These are phyloP conservation scores for Drosophila hydei DNA, from an alignment of 1,140 invertebrate genomes.

Conservation along the genomic window DNA sequence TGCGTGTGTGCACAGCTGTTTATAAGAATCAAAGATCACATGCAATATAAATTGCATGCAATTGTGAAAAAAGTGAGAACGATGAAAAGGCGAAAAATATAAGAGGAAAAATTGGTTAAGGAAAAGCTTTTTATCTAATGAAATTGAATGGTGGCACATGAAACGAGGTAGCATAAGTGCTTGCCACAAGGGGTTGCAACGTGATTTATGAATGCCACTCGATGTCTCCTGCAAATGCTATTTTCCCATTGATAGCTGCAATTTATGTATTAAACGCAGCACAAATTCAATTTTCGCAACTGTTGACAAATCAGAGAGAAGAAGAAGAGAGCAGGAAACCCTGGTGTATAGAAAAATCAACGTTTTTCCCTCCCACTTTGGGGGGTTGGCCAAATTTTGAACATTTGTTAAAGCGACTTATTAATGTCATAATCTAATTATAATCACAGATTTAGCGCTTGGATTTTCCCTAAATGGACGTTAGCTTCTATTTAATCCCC, in stretches of 20 bases:
- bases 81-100: conserved; percentile 46
- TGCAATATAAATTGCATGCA: conserved; percentile 29
- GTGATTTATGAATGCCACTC: conserved; percentile 68
- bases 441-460: conserved; percentile 53
- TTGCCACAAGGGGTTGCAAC: conserved; percentile 50
- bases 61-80: conserved; percentile 51
- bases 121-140: conserved; percentile 76
- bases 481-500: conserved; percentile 52
- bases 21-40: conserved; percentile 40
- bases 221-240: conserved; percentile 58
- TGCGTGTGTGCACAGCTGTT: conserved; percentile 42
- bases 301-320: conserved; percentile 65
- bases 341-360: neutral
- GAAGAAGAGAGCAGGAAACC: neutral
- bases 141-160: conserved; percentile 56
- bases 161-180: conserved; percentile 10
- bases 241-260: conserved; percentile 63
- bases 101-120: conserved; percentile 16
- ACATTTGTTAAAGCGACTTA: conserved; percentile 81
- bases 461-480: conserved; percentile 31
- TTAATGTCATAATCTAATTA: conserved; percentile 81
- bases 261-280: conserved; percentile 61
- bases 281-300: conserved; percentile 77
- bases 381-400: conserved; percentile 49
- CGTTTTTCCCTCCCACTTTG: neutral